Percentiles rank a stretch among this genome's conserved stretches.
These are phyloP conservation scores for Danio choprae DNA, from an alignment of 2,797 vertebrate species.

Conservation along the genomic window DNA sequence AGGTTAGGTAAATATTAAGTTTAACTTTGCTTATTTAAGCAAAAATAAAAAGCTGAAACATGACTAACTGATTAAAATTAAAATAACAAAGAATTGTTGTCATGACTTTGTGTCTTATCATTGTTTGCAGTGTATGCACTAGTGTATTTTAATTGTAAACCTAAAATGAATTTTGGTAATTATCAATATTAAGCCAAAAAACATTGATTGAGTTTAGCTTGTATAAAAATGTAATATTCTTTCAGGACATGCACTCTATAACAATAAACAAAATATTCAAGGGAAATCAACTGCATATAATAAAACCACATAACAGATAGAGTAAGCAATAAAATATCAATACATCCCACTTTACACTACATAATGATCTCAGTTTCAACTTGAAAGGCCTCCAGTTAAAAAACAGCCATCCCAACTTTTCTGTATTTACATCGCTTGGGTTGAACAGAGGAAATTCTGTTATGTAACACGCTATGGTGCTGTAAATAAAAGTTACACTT, in stretches of 20 bases:
- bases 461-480: slow-evolving; percentile 2
- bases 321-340: neutral
- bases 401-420: slow-evolving; percentile 19
- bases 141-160: too few relatives aligned
- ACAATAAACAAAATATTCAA: neutral
- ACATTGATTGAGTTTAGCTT: neutral
- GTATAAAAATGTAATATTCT: neutral
- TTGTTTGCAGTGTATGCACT: too few relatives aligned
- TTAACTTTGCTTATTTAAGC: too few relatives aligned
- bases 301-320: neutral
- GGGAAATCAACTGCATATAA: too few relatives aligned
- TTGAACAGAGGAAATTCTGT: neutral
- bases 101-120: too few relatives aligned
- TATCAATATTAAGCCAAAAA: neutral
- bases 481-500: slow-evolving; percentile 17
- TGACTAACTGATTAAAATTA: too few relatives aligned
- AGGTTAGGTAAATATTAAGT: too few relatives aligned
- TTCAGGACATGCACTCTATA: neutral
- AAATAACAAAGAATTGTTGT: too few relatives aligned
- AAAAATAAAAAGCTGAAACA: too few relatives aligned
- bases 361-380: neutral
- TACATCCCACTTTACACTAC: neutral
- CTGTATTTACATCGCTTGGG: slow-evolving; percentile 7
- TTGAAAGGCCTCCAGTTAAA: neutral
- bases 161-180: neutral